These are phyloP conservation scores for Leucozona laternaria DNA, from an alignment of 2,888 invertebrate species.

Conservation along the genomic window DNA sequence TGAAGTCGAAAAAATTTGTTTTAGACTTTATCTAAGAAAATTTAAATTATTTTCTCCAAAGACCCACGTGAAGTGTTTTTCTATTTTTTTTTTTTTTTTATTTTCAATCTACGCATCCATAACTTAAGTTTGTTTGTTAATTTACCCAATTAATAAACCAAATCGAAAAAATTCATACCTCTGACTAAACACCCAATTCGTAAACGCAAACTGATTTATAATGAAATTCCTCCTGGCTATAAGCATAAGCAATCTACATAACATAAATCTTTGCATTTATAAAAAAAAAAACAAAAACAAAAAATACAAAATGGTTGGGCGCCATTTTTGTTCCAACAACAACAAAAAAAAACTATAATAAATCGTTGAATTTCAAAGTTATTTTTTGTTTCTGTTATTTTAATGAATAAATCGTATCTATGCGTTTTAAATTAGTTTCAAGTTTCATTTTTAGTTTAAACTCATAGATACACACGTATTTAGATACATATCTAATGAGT, in stretches of 20 bases:
- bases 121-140: slow-evolving; percentile 1
- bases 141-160: slow-evolving; percentile 26
- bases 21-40: neutral
- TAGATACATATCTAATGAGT: slow-evolving; percentile 48
- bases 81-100: neutral
- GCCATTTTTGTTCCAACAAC: slow-evolving; percentile 50
- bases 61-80: neutral
- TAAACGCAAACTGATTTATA: slow-evolving; percentile 28
- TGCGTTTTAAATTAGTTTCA: slow-evolving; percentile 60
- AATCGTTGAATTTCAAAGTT: slow-evolving; percentile 45
- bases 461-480: slow-evolving; percentile 10
- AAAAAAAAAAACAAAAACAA: slow-evolving; percentile 2
- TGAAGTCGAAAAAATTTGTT: neutral
- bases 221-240: slow-evolving; percentile 40
- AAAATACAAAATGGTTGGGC: slow-evolving; percentile 31
- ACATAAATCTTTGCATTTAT: slow-evolving; percentile 26
- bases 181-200: slow-evolving; percentile 9
- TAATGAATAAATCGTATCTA: slow-evolving; percentile 26
- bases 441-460: slow-evolving; percentile 46
- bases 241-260: slow-evolving; percentile 14
- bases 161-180: slow-evolving; percentile 24
- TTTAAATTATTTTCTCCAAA: neutral
- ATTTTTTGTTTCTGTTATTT: neutral
- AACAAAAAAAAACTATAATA: slow-evolving; percentile 27
- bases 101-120: neutral